These are phyloP conservation scores for Lophotis ruficrista DNA, from an alignment of 2,113 vertebrate species.

Conservation along the genomic window DNA sequence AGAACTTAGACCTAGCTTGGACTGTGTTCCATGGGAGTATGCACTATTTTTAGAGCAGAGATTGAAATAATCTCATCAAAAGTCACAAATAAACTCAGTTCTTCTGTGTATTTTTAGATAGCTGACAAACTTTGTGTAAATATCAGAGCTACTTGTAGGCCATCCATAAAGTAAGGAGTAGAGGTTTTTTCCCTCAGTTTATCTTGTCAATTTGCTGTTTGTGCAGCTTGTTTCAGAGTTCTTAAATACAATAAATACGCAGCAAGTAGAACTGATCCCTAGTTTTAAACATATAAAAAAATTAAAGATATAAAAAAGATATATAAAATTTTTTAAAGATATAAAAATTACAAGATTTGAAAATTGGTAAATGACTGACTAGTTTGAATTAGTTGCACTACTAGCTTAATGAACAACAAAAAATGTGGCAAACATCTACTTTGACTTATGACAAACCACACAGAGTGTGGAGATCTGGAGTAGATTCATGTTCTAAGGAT, in stretches of 20 bases:
- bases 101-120: not conserved
- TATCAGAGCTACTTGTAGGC: not conserved
- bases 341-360: not conserved
- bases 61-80: not conserved
- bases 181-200: not conserved
- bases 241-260: not conserved
- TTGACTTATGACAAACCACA: not conserved
- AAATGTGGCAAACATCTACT: not conserved
- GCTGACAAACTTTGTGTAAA: not conserved
- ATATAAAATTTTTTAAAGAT: not conserved
- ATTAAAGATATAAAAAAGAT: no score
- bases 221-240: not conserved
- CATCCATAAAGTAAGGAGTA: not conserved
- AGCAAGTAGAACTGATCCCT: not conserved
- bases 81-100: not conserved
- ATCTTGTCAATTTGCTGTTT: not conserved
- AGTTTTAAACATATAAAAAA: not conserved
- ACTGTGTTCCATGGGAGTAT: not conserved
- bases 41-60: not conserved
- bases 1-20: not conserved
- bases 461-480: not conserved
- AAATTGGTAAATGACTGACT: not conserved
- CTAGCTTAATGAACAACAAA: not conserved
- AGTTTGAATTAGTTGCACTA: not conserved
- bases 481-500: not conserved